Evolutionary conservation across 2,113 vertebrate genomes (phyloP), one percentile per base, ranked within the genome.

Genomic region (Sterna hirundo): DNA sequence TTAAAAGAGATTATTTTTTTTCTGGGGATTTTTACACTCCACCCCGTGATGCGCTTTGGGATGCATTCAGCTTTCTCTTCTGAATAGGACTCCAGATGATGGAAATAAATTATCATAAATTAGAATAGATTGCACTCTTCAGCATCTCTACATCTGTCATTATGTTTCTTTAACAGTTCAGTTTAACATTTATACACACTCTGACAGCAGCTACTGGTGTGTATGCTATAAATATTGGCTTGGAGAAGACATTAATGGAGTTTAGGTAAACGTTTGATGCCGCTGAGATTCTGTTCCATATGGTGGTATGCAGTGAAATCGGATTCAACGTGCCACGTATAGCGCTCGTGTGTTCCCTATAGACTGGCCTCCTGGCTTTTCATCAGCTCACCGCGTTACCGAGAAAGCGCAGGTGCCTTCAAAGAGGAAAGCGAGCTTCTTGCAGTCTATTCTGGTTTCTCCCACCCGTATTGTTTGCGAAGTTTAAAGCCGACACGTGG

Each of bases 61-160:
- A 97, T 96, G 94, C 91, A 77, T 96, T 97, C 96, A 96, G 94
- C 93, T 95, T 96, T 97, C 95, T 32, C 89, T 95, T 95, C 93
- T 97, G 95, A 97, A 97, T 96, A 97, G 94, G 90, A 61, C 93
- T 97, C 93, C 96, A 96, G 96, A 96, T 97, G 95, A 97, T 97
- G 91, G 96, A 95, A 97, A 97, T 96, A 97, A 97, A 97, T 97
- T 97, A 97, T 93, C 97, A 97, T 97, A 97, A 97, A 97, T 97
- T 97, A 97, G 96, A 97, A 97, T 95, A 97, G 95, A 97, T 97
- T 97, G 95, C 97, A 97, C 95, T 97, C 97, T 96, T 97, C 97
- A 97, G 96, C 96, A 97, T 97, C 97, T 96, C 96, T 97, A 94
- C 97, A 97, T 97, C 97, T 97, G 97, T 97, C 96, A 94, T 97